Evolutionary conservation across 2,797 vertebrate species (phyloP).

Genomic region (Leptoclinus maculatus): DNA sequence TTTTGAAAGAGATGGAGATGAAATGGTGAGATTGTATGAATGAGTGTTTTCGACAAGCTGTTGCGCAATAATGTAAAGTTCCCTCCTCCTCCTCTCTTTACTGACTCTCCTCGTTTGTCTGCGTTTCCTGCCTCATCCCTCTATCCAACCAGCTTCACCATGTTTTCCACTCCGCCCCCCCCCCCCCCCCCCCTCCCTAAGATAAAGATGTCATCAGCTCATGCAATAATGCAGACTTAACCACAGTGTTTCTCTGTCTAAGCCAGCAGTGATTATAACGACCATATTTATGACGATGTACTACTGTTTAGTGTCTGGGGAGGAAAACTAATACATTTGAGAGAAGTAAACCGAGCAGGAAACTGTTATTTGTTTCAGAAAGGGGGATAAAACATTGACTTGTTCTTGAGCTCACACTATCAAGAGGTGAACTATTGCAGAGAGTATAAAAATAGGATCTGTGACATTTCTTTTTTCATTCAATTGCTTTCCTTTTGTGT

Average conservation of each 20-base stretch:
- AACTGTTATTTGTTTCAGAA: slow-evolving; percentile 47
- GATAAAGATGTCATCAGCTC: slow-evolving; percentile 28
- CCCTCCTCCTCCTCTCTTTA: slow-evolving; percentile 24
- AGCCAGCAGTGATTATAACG: slow-evolving; percentile 37
- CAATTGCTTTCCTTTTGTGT: slow-evolving; percentile 39
- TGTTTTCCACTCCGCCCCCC: neutral
- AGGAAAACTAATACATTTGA: slow-evolving; percentile 21
- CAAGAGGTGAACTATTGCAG: slow-evolving; percentile 19
- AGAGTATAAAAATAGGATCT: slow-evolving; percentile 46
- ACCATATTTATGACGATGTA: slow-evolving; percentile 39
- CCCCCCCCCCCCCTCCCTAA: neutral
- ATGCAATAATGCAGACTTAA: slow-evolving; percentile 61
- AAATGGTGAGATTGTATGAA: slow-evolving; percentile 13
- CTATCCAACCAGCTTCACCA: slow-evolving; percentile 9
- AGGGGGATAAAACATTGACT: slow-evolving; percentile 26
- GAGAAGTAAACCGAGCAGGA: slow-evolving; percentile 25
- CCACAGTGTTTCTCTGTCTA: slow-evolving; percentile 43
- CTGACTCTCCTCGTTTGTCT: neutral
- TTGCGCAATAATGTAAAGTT: slow-evolving; percentile 43
- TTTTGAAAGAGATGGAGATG: slow-evolving; percentile 9
- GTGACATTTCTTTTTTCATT: slow-evolving; percentile 47
- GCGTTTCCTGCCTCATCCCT: slow-evolving; percentile 8
- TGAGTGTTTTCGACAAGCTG: slow-evolving; percentile 39
- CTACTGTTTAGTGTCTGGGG: slow-evolving; percentile 36
- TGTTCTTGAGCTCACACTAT: slow-evolving; percentile 38